Evolutionary conservation across 1,140 invertebrate genomes (phyloP), one percentile per base, ranked within the genome.

Genomic region (Procambarus clarkii): DNA sequence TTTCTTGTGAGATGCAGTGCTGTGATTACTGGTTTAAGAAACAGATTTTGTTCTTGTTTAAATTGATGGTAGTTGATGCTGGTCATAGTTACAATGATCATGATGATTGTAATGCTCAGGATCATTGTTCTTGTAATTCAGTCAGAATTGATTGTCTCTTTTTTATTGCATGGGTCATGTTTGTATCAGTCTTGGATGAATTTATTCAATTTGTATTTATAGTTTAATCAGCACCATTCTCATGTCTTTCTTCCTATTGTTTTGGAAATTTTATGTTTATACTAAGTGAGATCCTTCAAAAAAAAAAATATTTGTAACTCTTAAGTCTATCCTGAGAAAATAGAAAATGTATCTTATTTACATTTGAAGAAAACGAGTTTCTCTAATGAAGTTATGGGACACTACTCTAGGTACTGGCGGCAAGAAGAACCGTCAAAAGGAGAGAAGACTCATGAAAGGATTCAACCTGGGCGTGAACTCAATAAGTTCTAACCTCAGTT

Each of bases 371-470:
- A 64, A 64, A 64, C 18, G 60, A 18, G 18, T 46, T 79, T 48
- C 7, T 50, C 46, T 82, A 60, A 54, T 54, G 18, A 21, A 81
- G 92, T 80, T 87, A 92, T 48, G 80, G 21, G 24, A 8, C 24
- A 88, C 48, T 77, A 86, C 88, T 94, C 74, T 95, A 96, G 97
- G 97, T 94, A 96, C 97, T 93, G 97, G 98, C 92, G 98, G 98
- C 58, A 98, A 98, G 95, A 98, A 98, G 95, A 98, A 98, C 94
- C 96, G 98, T 0, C 97, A 98, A 94, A 98, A 98, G 95, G 98
- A 98, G 94, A 96, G 98, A 0, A 96, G 98, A 0, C 95, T 98
- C 48, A 98, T 98, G 97, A 98, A 98, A 94, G 98, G 98, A 2
- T 98, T 98, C 95, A 98, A 98, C 95, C 97, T 98, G 2, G 93